Base-by-base conservation (phyloP, 2,113 vertebrate species). In the Nothocercus nigrocapillus region DNA sequence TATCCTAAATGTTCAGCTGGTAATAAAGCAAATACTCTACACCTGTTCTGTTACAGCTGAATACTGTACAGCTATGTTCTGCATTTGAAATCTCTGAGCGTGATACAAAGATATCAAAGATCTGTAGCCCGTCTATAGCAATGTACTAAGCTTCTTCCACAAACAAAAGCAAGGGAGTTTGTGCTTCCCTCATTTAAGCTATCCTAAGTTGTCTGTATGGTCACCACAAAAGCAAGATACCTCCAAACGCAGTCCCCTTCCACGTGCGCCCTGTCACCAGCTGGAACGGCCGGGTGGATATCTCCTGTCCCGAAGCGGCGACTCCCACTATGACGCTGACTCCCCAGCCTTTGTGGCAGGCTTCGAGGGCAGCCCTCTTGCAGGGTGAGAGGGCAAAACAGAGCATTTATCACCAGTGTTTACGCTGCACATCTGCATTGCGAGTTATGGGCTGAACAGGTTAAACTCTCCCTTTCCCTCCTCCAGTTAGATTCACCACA, bases 281-380 rank as follows among this genome's bases (percentile, higher is more conserved):
- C 87, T 98, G 98, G 97, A 98, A 98, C 3, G 98, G 98, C 42
- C 98, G 97, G 7, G 98, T 98, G 69, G 98, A 34, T 13, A 98
- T 98, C 79, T 98, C 98, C 80, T 98, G 97, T 11, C 98, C 98
- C 7, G 98, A 59, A 40, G 94, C 98, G 70, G 98, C 98, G 7
- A 98, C 98, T 40, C 98, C 98, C 0, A 98, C 96, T 63, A 98
- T 97, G 83, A 98, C 98, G 1, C 98, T 98, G 87, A 98, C 88
- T 25, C 98, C 98, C 98, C 98, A 98, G 90, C 98, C 98, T 93
- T 98, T 98, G 96, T 98, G 98, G 87, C 98, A 98, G 4, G 98
- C 98, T 96, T 98, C 98, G 72, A 98, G 95, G 6, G 98, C 98
- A 51, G 98, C 95, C 85, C 98, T 97, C 98, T 98, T 94, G 93